These are phyloP conservation scores for Holothuria glaberrima DNA, from an alignment of 35 echinoderm and acorn worm species.

Conservation along the genomic window DNA sequence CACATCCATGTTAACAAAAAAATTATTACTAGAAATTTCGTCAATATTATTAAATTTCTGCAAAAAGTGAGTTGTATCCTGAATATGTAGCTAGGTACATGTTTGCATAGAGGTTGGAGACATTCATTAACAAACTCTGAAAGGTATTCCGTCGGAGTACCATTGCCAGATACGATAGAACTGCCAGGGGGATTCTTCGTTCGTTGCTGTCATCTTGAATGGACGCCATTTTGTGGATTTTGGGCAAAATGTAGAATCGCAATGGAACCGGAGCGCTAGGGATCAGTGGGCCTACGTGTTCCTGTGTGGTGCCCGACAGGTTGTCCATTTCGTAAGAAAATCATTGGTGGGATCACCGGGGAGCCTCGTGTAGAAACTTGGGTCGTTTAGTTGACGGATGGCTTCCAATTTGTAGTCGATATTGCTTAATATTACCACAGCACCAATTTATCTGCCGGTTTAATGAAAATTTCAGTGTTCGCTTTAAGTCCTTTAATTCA, in stretches of 20 bases:
- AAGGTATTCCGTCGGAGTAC: slow-evolving; percentile 1
- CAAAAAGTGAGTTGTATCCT: slow-evolving; percentile 10
- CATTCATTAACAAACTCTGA: not conserved
- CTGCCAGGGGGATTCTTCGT: not conserved
- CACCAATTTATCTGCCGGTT: slow-evolving; percentile 26
- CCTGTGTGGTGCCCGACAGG: not conserved
- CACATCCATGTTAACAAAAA: slow-evolving; percentile 29
- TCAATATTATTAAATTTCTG: not conserved
- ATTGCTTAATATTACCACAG: slow-evolving; percentile 11
- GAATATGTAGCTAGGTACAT: slow-evolving; percentile 1
- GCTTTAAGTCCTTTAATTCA: too few species aligned
- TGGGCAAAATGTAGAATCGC: too few species aligned
- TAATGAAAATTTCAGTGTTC: not conserved
- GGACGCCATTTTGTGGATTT: too few species aligned
- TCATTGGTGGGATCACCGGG: not conserved
- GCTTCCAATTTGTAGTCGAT: slow-evolving; percentile 38
- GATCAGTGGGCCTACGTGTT: too few species aligned
- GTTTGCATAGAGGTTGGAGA: not conserved
- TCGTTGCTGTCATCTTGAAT: too few species aligned
- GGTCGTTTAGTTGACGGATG: slow-evolving; percentile 4
- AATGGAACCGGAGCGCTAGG: too few species aligned
- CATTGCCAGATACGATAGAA: slow-evolving; percentile 2
- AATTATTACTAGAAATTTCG: not conserved
- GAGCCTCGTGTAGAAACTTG: not conserved
- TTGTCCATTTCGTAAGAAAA: not conserved